Conservation (phyloP, 2,113 vertebrate genomes). For the Halichoeres trimaculatus region DNA sequence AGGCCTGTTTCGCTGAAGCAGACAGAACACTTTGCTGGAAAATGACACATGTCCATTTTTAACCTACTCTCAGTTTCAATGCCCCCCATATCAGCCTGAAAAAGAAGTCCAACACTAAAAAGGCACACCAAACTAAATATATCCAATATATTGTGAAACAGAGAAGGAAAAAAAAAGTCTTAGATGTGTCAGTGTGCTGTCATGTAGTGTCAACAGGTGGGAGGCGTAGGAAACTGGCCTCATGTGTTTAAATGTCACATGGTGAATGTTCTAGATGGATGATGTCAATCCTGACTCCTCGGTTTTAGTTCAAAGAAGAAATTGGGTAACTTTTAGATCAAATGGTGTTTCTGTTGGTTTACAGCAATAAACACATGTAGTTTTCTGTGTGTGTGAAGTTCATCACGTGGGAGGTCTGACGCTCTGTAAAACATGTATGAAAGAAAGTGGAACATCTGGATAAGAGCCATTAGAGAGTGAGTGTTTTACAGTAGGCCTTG, state of each 20-base stretch:
- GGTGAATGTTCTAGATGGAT: not conserved
- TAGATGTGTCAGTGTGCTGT: slow-evolving; percentile 7
- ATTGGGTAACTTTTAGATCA: not conserved
- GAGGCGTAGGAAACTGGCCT: slow-evolving; percentile 33
- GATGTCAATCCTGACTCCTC: slow-evolving; percentile 8
- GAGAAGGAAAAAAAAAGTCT: not conserved
- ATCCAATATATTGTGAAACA: not conserved
- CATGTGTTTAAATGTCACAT: slow-evolving; percentile 37
- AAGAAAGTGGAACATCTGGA: slow-evolving; percentile 8
- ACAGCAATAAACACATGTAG: not conserved
- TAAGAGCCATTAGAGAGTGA: slow-evolving; percentile 16
- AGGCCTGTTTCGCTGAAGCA: slow-evolving; percentile 15
- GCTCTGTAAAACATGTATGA: not conserved
- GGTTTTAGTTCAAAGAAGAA: not conserved
- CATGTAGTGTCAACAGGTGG: not conserved
- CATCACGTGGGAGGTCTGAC: not conserved
- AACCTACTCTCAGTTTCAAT: slow-evolving; percentile 46
- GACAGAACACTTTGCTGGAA: slow-evolving; percentile 20
- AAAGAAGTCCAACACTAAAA: not conserved
- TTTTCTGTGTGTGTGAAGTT: not conserved
- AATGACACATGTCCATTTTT: slow-evolving; percentile 21
- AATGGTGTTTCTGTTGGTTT: no score
- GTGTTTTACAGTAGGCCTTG: slow-evolving; percentile 21
- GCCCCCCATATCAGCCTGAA: not conserved
- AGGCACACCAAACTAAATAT: not conserved